A percentile compares a stretch with the other conserved stretches of the same genome.
These are phyloP conservation scores for Bombus consobrinus DNA, from an alignment of 1,140 invertebrate genomes.

Conservation along the genomic window DNA sequence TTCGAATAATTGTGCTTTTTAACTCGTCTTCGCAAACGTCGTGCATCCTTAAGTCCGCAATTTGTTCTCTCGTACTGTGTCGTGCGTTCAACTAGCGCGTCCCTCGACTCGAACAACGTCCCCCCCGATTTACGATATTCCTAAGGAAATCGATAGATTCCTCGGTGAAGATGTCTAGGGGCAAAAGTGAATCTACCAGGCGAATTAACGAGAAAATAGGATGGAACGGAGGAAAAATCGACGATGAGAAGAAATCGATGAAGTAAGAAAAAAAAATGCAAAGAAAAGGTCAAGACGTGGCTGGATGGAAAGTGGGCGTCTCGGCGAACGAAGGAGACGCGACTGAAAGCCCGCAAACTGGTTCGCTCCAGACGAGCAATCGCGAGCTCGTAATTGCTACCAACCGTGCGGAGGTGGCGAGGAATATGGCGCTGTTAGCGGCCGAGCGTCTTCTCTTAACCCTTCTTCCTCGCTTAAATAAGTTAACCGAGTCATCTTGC, in stretches of 20 bases:
- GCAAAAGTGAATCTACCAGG: too few species aligned
- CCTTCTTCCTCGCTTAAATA: conserved; percentile 61
- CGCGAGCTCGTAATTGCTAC: conserved; percentile 62
- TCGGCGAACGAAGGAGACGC: conserved; percentile 50
- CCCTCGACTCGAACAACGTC: too few species aligned
- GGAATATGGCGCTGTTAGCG: conserved; percentile 44
- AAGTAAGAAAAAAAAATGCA: background rate
- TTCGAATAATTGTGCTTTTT: too few species aligned
- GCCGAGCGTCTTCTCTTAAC: conserved; percentile 53
- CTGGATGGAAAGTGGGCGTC: conserved; percentile 50
- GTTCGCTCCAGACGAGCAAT: conserved; percentile 66
- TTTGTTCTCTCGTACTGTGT: rapidly evolving
- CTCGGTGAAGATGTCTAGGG: too few species aligned
- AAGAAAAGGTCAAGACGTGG: background rate
- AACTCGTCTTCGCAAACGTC: too few species aligned
- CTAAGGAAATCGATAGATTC: rapidly evolving
- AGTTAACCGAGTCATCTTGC: conserved; percentile 64
- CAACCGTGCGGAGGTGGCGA: conserved; percentile 52
- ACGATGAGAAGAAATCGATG: too few species aligned
- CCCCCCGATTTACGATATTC: too few species aligned
- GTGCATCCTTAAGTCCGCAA: too few species aligned
- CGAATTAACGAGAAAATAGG: background rate
- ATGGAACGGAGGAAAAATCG: too few species aligned
- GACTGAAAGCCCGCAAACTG: conserved; percentile 70
- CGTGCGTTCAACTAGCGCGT: rapidly evolving